Evolutionary conservation across 2,797 vertebrate genomes (phyloP), one percentile per base, ranked within the genome.

Genomic region (Scleropages formosus): DNA sequence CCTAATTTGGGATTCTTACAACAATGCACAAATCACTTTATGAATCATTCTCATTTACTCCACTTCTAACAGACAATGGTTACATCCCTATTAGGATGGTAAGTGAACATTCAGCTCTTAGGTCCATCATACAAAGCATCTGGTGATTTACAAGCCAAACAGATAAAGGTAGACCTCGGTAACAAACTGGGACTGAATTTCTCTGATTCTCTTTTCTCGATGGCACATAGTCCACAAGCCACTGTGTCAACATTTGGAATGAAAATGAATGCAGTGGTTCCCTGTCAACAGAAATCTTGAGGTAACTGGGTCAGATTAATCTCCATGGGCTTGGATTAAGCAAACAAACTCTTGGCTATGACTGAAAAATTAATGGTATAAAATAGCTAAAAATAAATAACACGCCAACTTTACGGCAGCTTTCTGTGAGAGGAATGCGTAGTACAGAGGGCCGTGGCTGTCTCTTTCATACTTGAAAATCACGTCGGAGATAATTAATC

Each of bases 291-390:
- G 53, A 44, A 39, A 64, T 49, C 78, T 31, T 24, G 64, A 68
- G 70, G 77, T 78, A 82, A 80, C 63, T 79, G 61, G 81, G 78
- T 81, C 77, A 82, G 72, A 73, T 60, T 70, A 68, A 64, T 75
- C 26, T 79, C 79, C 16, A 1, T 74, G 70, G 77, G 62, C 70
- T 69, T 59, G 31, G 56, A 62, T 62, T 47, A 74, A 74, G 27
- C 20, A 26, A 49, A 74, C 46, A 64, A 64, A 53, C 61, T 74
- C 62, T 62, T 73, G 72, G 60, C 60, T 62, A 62, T 20, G 26
- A 39, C 39, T 22, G 66, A 49, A 62, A 62, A 73, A 62, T 62
- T 73, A 49, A 73, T 73, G 56, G 56, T 27, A 62, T 56, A 72
- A 46, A 72, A 27, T 20, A 39, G 44, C 71, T 73, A 59, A 73